phyloP scores from a whole-genome alignment of 1,140 invertebrate genomes.

The Pantala flavescens region DNA sequence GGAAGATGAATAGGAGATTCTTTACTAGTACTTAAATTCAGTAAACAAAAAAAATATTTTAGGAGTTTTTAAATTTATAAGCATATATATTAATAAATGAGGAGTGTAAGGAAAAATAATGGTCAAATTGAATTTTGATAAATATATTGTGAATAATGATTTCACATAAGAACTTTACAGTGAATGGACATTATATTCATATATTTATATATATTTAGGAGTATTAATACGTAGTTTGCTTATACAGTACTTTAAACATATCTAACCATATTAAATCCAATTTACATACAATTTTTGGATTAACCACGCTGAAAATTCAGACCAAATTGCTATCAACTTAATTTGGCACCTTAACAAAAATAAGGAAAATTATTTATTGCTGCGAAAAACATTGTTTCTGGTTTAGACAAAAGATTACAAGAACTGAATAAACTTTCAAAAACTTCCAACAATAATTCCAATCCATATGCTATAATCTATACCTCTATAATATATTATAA shows the following conservation, averaged over 20 bases:
- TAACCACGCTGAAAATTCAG: no score
- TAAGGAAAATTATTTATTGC: not conserved
- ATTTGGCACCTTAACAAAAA: not conserved
- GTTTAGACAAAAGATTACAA: not conserved
- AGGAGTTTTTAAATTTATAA: no score
- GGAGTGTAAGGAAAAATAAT: no score
- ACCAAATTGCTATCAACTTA: not conserved
- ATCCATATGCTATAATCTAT: not conserved
- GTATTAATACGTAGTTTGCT: not conserved
- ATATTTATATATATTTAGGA: not conserved
- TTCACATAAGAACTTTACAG: slow-evolving; percentile 3
- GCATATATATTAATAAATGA: no score
- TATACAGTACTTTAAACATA: not conserved
- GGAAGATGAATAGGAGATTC: no score
- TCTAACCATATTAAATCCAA: not conserved
- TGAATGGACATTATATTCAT: slow-evolving; percentile 7
- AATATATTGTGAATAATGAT: not conserved
- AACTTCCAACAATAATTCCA: not conserved
- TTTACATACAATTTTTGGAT: not conserved
- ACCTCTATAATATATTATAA: not conserved
- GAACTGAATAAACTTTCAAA: not conserved
- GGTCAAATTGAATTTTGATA: not conserved
- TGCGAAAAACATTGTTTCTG: not conserved
- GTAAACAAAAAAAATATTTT: no score
- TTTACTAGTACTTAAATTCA: no score